These are phyloP conservation scores for Sisor rabdophorus DNA, from an alignment of 2,113 vertebrate genomes.

Conservation along the genomic window DNA sequence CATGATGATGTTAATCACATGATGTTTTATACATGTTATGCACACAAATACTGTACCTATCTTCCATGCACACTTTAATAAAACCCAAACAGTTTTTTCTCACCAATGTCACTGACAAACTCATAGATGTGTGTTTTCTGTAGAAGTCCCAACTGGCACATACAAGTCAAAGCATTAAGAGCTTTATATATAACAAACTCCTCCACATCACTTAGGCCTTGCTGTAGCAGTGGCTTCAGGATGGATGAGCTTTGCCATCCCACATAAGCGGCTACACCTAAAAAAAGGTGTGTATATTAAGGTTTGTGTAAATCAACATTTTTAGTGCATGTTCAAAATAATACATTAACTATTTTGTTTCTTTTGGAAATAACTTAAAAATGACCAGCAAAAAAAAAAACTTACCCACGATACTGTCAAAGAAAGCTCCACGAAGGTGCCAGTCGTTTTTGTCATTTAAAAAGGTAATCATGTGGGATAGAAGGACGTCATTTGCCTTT, in stretches of 20 bases:
- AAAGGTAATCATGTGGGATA: conserved; percentile 99
- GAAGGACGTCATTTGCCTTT: conserved; percentile 94
- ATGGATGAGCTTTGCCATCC: conserved; percentile 98
- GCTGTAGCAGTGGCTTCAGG: conserved; percentile 92
- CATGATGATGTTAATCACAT: no score
- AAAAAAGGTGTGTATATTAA: not conserved
- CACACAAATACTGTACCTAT: not conserved
- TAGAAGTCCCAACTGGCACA: conserved; percentile 93
- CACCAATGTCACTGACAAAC: conserved; percentile 93
- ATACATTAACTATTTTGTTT: not conserved
- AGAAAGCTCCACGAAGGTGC: conserved; percentile 97
- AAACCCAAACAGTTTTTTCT: conserved; percentile 47
- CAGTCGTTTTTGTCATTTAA: conserved; percentile 98
- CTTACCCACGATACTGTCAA: conserved; percentile 97
- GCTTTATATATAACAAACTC: conserved; percentile 98
- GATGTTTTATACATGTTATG: not conserved
- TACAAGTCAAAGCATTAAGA: conserved; percentile 91
- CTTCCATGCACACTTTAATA: not conserved
- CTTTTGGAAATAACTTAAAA: not conserved
- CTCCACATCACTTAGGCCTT: conserved; percentile 94
- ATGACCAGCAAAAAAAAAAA: not conserved
- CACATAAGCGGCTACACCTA: conserved; percentile 95
- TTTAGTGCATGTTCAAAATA: not conserved
- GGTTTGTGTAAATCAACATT: no score
- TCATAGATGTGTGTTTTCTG: conserved; percentile 97